A percentile compares a stretch with the other conserved stretches of the same genome.
phyloP scores from a whole-genome alignment of 2,888 invertebrate species.

The Yponomeuta sedellus region DNA sequence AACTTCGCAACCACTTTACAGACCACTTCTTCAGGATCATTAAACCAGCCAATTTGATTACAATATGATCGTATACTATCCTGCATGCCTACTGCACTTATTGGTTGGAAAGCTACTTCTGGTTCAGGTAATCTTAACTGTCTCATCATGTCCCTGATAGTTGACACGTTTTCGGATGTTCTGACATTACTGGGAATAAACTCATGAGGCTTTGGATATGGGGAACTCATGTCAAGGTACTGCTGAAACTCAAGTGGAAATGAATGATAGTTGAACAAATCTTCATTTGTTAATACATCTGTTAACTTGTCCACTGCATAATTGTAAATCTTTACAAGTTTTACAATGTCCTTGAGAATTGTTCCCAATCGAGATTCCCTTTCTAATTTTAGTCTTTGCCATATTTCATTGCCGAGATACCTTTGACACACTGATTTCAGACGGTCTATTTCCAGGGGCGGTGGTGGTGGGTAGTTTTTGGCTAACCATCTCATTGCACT shows the following conservation, averaged over 20 bases:
- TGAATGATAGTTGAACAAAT: constrained; percentile 75
- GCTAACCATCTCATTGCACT: constrained; percentile 68
- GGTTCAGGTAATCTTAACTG: constrained; percentile 74
- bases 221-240: constrained; percentile 64
- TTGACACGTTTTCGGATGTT: constrained; percentile 59
- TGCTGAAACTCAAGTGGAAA: constrained; percentile 80
- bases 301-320: constrained; percentile 79
- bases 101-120: constrained; percentile 56
- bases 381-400: constrained; percentile 69
- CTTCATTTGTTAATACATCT: constrained; percentile 76
- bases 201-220: constrained; percentile 80
- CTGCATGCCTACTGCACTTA: constrained; percentile 57
- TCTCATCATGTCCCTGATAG: constrained; percentile 71
- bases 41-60: constrained; percentile 65
- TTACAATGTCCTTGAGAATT: constrained; percentile 73
- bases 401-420: constrained; percentile 79
- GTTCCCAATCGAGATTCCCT: constrained; percentile 50
- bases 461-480: constrained; percentile 63
- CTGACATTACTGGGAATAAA: constrained; percentile 81
- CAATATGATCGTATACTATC: constrained; percentile 67
- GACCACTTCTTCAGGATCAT: constrained; percentile 61
- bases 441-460: constrained; percentile 76
- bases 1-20: constrained; percentile 67
- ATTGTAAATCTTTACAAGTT: constrained; percentile 80
- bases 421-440: constrained; percentile 73